phyloP scores from a whole-genome alignment of 2,113 vertebrate species.

The Notothenia coriiceps region DNA sequence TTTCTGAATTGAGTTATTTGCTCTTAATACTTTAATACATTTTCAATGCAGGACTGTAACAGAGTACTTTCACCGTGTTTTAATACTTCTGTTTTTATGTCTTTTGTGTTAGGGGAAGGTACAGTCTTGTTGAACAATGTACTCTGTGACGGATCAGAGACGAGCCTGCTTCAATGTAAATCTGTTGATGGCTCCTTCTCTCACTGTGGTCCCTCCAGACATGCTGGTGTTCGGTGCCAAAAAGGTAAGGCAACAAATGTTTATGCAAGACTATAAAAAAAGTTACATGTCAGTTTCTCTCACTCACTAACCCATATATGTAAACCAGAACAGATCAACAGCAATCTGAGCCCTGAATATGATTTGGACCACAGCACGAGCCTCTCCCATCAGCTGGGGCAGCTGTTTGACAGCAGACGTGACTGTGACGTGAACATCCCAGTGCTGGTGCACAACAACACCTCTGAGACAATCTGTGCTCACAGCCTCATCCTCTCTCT shows the following conservation, averaged over 20 bases:
- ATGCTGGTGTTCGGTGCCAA: constrained; percentile 42
- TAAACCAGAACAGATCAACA: rapidly evolving
- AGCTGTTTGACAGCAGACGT: constrained; percentile 57
- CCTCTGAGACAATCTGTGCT: constrained; percentile 54
- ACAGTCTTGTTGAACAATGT: constrained; percentile 51
- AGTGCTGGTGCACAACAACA: constrained; percentile 36
- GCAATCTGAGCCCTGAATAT: neutral
- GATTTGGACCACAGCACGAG: constrained; percentile 11
- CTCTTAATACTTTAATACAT: too few species aligned
- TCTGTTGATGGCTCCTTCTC: constrained; percentile 32
- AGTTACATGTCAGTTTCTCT: neutral
- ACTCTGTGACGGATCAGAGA: constrained; percentile 25
- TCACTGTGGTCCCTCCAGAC: constrained; percentile 22
- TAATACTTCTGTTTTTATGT: neutral
- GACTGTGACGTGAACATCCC: constrained; percentile 71
- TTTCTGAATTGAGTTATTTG: too few species aligned
- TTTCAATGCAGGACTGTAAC: too few species aligned
- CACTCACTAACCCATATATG: neutral
- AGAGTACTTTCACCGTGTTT: too few species aligned
- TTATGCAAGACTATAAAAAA: neutral
- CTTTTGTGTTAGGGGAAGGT: constrained; percentile 21
- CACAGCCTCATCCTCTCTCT: constrained; percentile 73
- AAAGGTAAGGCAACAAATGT: constrained; percentile 6
- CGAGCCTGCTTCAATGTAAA: neutral
- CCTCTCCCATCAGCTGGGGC: constrained; percentile 41